Evolutionary conservation across 2,888 invertebrate genomes (phyloP).

Genomic region (Himalopsyche anomala): DNA sequence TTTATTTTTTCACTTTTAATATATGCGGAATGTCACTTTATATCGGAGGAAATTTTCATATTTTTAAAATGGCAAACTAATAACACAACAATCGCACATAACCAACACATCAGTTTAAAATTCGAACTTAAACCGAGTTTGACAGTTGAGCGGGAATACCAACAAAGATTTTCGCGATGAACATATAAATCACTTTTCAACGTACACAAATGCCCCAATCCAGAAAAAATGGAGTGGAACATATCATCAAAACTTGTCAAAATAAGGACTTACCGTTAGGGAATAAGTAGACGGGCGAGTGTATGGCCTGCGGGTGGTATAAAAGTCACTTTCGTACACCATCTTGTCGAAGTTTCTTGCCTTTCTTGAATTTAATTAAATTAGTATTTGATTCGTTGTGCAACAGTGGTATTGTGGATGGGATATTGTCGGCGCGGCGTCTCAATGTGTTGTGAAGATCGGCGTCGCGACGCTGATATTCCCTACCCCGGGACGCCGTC

Average conservation of each 20-base stretch:
- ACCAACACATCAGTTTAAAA: conserved; percentile 37
- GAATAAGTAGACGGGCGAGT: conserved; percentile 86
- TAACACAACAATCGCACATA: conserved; percentile 23
- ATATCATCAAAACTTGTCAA: conserved; percentile 44
- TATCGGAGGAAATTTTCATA: background rate
- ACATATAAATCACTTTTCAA: conserved; percentile 56
- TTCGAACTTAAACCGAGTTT: conserved; percentile 44
- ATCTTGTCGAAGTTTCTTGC: conserved; percentile 74
- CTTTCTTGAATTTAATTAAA: conserved; percentile 31
- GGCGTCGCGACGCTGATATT: conserved; percentile 24
- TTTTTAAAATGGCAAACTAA: background rate
- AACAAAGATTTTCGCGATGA: conserved; percentile 64
- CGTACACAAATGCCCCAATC: conserved; percentile 47
- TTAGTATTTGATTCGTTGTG: conserved; percentile 23
- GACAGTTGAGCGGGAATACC: conserved; percentile 52
- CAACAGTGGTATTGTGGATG: conserved; percentile 50
- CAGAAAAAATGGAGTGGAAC: conserved; percentile 32
- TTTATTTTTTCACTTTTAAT: background rate
- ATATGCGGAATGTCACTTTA: background rate
- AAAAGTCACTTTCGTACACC: conserved; percentile 96
- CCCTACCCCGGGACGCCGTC: conserved; percentile 32
- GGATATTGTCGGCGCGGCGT: conserved; percentile 62
- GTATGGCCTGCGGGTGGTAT: conserved; percentile 91
- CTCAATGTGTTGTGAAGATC: conserved; percentile 60
- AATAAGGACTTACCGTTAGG: conserved; percentile 84